phyloP scores from a whole-genome alignment of 2,888 invertebrate genomes.

The Dorcus parallelipipedus region DNA sequence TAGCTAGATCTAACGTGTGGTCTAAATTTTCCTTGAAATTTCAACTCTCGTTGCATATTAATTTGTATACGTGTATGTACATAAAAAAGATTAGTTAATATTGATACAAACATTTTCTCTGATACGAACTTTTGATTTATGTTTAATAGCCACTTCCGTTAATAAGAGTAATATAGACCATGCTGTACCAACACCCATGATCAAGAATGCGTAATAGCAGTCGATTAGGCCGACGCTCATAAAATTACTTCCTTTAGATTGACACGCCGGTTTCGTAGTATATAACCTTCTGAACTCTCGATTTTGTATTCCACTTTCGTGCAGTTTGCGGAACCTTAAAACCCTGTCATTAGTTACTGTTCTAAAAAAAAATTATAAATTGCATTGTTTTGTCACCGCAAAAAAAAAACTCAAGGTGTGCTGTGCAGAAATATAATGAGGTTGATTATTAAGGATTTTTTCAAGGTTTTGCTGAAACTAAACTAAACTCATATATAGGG shows the following conservation, averaged over 20 bases:
- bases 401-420: too few relatives aligned
- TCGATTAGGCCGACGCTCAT: constrained; percentile 58
- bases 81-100: too few relatives aligned
- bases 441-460: too few relatives aligned
- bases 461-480: too few relatives aligned
- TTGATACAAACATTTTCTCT: too few relatives aligned
- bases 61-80: too few relatives aligned
- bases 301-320: constrained; percentile 54
- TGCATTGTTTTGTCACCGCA: neutral
- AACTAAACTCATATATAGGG: too few relatives aligned
- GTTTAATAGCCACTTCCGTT: neutral
- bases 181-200: constrained; percentile 19
- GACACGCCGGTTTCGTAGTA: constrained; percentile 54
- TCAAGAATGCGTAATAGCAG: constrained; percentile 46
- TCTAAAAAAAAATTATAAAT: neutral
- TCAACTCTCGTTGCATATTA: too few relatives aligned
- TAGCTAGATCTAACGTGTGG: too few relatives aligned
- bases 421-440: too few relatives aligned
- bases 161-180: neutral
- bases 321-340: constrained; percentile 50
- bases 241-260: constrained; percentile 52
- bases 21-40: too few relatives aligned
- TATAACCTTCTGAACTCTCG: constrained; percentile 52
- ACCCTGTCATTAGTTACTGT: neutral
- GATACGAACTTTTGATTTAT: too few relatives aligned